Percentiles rank a stretch among this genome's conserved stretches.
Evolutionary conservation across 2,888 invertebrate genomes (phyloP).

Genomic region (Noctua janthe): DNA sequence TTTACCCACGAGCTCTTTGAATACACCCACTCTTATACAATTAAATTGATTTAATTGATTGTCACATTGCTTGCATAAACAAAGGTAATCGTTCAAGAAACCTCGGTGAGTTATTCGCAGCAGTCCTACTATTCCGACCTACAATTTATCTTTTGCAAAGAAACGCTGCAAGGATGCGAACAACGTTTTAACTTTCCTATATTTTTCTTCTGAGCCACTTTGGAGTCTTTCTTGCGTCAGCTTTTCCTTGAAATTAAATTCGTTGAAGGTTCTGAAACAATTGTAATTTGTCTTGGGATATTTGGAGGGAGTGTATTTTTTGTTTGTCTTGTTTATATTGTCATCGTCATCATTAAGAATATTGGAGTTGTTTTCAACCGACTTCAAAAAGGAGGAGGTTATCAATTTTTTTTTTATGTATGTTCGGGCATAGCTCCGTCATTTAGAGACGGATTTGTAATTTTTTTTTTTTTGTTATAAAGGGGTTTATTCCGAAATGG

Average conservation of each 20-base stretch:
- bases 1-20: neutral
- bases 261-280: slow-evolving; percentile 41
- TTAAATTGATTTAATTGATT: too few relatives aligned
- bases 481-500: too few relatives aligned
- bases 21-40: neutral
- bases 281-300: slow-evolving; percentile 41
- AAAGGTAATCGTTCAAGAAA: slow-evolving; percentile 21
- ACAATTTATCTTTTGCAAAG: slow-evolving; percentile 51
- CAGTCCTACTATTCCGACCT: slow-evolving; percentile 35
- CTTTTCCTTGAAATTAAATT: slow-evolving; percentile 51
- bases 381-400: too few relatives aligned
- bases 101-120: slow-evolving; percentile 29
- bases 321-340: slow-evolving; percentile 16
- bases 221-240: slow-evolving; percentile 23
- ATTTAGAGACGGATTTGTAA: too few relatives aligned
- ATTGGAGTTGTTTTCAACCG: neutral
- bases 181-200: slow-evolving; percentile 50
- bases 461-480: too few relatives aligned
- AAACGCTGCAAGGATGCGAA: slow-evolving; percentile 43
- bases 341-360: slow-evolving; percentile 9
- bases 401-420: too few relatives aligned
- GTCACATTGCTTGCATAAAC: slow-evolving; percentile 17
- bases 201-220: slow-evolving; percentile 50
- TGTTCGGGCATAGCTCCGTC: too few relatives aligned
- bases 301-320: slow-evolving; percentile 16